Evolutionary conservation across 2,113 vertebrate species (phyloP), one percentile per base, ranked within the genome.

Genomic region (Arothron firmamentum): DNA sequence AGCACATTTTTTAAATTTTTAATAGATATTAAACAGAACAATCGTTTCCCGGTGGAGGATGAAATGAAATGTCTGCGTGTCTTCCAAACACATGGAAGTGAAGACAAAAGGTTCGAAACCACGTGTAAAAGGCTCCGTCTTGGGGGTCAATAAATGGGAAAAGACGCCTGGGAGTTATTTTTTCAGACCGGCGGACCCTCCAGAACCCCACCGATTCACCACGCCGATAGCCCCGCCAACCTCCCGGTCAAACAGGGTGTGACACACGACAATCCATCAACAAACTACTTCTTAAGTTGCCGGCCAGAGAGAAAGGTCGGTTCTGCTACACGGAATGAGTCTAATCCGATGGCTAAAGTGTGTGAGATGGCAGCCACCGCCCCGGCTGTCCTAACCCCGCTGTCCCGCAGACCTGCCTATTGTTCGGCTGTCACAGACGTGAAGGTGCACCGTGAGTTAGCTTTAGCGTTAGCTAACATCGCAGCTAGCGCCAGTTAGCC

Each of bases 371-470:
- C 34, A 38, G 34, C 34, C 34, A 38, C 9, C 34, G 34, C 34
- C 34, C 34, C 34, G 34, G 34, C 9, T 38, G 34, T 38, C 9
- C 34, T 12, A 2, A 9, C 34, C 34, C 34, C 11, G 34, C 55
- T 49, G 59, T 51, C 62, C 56, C 42, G 57, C 65, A 14, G 67
- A 38, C 54, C 49, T 23, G 55, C 58, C 82, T 67, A 65, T 89
- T 89, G 88, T 89, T 88, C 76, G 62, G 85, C 84, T 85, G 85
- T 88, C 86, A 85, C 72, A 13, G 69, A 67, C 68, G 72, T 50
- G 21, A 62, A 85, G 80, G 80, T 85, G 83, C 76, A 69, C 80
- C 71, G 62, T 53, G 54, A 68, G 68, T 84, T 87, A 89, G 85
- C 84, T 28, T 52, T 82, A 75, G 76, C 79, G 67, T 70, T 47